phyloP scores from a whole-genome alignment of 2,797 vertebrate genomes.

The Amazonetta brasiliensis region DNA sequence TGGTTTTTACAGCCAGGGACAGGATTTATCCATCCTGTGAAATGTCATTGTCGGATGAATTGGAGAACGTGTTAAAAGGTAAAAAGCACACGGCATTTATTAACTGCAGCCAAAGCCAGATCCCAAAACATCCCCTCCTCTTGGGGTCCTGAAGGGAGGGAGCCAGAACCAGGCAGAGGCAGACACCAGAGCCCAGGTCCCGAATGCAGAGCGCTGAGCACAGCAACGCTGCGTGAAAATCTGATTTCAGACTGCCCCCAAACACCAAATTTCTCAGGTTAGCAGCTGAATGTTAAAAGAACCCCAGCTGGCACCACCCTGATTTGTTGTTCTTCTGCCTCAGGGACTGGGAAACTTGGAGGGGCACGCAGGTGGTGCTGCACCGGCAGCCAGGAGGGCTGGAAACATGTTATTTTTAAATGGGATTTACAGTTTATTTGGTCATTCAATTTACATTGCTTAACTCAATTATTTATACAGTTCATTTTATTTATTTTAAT shows the following conservation, averaged over 20 bases:
- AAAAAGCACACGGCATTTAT: neutral
- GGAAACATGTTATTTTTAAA: neutral
- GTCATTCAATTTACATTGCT: neutral
- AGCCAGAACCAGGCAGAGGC: no score
- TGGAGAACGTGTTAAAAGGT: neutral
- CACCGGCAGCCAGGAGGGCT: neutral
- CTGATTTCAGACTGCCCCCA: neutral
- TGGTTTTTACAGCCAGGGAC: neutral
- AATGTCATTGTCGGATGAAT: neutral
- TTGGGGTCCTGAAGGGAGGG: fast-evolving
- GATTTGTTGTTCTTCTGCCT: neutral
- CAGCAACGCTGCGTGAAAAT: neutral
- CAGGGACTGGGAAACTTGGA: neutral
- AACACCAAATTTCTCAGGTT: neutral
- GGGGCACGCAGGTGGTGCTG: neutral
- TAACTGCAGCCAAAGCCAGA: neutral
- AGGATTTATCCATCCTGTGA: neutral
- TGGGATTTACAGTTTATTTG: neutral
- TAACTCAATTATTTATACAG: neutral
- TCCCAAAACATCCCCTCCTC: neutral
- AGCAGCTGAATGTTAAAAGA: neutral
- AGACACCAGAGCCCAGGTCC: neutral
- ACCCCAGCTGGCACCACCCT: no score
- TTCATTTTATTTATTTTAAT: fast-evolving
- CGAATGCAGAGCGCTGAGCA: neutral